Evolutionary conservation across 2,797 vertebrate species (phyloP).

Genomic region (Toxotes lorentzi): DNA sequence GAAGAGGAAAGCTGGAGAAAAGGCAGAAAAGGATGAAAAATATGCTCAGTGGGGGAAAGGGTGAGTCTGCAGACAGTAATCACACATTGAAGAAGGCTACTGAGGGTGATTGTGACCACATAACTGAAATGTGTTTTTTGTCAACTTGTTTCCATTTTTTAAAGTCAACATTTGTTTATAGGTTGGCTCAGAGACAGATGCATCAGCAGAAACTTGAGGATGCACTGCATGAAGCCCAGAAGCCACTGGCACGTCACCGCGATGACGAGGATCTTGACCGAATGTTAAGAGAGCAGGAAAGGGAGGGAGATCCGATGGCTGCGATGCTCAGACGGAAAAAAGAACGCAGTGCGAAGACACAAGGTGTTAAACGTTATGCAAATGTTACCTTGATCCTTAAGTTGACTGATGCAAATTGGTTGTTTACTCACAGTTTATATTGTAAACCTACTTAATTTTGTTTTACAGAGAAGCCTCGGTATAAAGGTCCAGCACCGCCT

Average conservation of each 20-base stretch:
- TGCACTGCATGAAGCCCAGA: slow-evolving; percentile 91
- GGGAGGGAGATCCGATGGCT: slow-evolving; percentile 98
- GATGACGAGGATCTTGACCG: slow-evolving; percentile 95
- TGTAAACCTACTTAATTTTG: neutral
- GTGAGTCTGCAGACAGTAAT: slow-evolving; percentile 73
- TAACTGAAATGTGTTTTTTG: neutral
- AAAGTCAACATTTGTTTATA: slow-evolving; percentile 64
- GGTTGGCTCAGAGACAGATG: slow-evolving; percentile 91
- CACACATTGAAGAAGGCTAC: neutral
- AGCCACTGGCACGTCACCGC: slow-evolving; percentile 92
- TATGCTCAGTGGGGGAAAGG: slow-evolving; percentile 97
- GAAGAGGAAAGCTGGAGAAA: slow-evolving; percentile 86
- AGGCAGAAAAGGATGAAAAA: slow-evolving; percentile 89
- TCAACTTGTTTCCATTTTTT: neutral
- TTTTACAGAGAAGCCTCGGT: slow-evolving; percentile 88
- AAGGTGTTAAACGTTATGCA: slow-evolving; percentile 72
- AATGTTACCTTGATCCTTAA: neutral
- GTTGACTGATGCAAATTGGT: neutral
- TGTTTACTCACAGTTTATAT: neutral
- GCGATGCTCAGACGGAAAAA: slow-evolving; percentile 91
- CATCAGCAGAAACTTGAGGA: slow-evolving; percentile 93
- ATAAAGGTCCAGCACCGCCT: slow-evolving; percentile 92
- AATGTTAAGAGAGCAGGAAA: slow-evolving; percentile 94
- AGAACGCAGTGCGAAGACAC: slow-evolving; percentile 85
- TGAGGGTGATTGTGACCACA: neutral